Percentiles rank a stretch among this genome's conserved stretches.
These are phyloP conservation scores for Drosophila murphyi DNA, from an alignment of 1,140 invertebrate genomes.

Conservation along the genomic window DNA sequence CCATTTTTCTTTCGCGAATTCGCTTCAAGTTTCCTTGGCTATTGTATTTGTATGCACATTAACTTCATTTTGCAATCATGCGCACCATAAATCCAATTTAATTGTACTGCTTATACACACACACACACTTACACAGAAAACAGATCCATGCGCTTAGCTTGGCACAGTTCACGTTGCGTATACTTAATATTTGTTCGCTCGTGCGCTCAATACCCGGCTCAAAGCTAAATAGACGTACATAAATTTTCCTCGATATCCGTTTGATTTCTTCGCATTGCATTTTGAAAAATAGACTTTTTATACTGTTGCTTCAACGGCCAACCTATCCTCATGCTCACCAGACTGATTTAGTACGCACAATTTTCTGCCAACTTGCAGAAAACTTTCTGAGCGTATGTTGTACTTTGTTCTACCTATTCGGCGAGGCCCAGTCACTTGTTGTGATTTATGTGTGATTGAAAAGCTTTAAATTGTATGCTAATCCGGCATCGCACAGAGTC, in stretches of 20 bases:
- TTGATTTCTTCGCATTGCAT: slow-evolving; percentile 67
- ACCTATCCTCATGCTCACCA: background rate
- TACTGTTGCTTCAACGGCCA: slow-evolving; percentile 48
- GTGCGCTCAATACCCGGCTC: slow-evolving; percentile 62
- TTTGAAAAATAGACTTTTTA: slow-evolving; percentile 77
- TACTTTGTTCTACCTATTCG: background rate
- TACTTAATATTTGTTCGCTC: slow-evolving; percentile 78
- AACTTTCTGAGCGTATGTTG: slow-evolving; percentile 7
- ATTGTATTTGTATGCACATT: slow-evolving; percentile 79
- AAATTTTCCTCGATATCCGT: slow-evolving; percentile 70
- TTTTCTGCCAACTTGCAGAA: slow-evolving; percentile 56
- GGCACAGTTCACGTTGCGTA: slow-evolving; percentile 61
- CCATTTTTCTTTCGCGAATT: slow-evolving; percentile 64
- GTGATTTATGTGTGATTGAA: slow-evolving; percentile 81
- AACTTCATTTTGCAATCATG: slow-evolving; percentile 80
- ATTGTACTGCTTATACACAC: slow-evolving; percentile 60
- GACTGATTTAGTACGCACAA: slow-evolving; percentile 69
- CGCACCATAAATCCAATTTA: slow-evolving; percentile 81
- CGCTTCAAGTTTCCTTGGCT: slow-evolving; percentile 29
- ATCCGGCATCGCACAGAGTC: slow-evolving; percentile 54
- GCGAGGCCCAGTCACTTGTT: slow-evolving; percentile 29
- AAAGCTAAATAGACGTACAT: slow-evolving; percentile 80
- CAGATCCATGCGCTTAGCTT: slow-evolving; percentile 42
- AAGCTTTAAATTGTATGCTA: slow-evolving; percentile 77
- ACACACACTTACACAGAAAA: slow-evolving; percentile 10